Evolutionary conservation across 2,113 vertebrate genomes (phyloP).

Genomic region (Calypte anna): DNA sequence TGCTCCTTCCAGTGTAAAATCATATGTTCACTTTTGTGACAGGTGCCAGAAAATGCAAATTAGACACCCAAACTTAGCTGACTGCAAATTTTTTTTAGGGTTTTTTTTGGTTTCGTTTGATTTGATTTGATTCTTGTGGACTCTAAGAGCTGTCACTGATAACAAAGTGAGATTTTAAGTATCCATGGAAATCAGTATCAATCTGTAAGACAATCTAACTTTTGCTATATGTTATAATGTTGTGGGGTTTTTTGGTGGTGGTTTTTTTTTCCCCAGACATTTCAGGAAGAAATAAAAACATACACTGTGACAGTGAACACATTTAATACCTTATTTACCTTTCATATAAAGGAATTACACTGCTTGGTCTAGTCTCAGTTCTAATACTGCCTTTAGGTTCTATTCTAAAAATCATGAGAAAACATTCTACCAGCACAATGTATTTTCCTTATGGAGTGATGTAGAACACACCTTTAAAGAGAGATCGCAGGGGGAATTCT

Average conservation of each 20-base stretch:
- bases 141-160: neutral
- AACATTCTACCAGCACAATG: neutral
- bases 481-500: neutral
- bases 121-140: neutral
- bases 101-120: too few relatives aligned
- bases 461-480: neutral
- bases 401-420: neutral
- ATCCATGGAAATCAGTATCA: neutral
- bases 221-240: rapidly evolving
- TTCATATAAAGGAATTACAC: neutral
- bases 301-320: neutral
- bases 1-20: neutral
- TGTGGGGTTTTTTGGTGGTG: neutral
- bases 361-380: neutral
- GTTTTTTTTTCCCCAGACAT: neutral
- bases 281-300: neutral
- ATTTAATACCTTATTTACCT: neutral
- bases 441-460: neutral
- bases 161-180: neutral
- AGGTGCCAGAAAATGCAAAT: neutral
- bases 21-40: neutral
- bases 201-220: neutral
- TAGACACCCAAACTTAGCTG: neutral
- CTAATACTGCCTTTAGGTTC: neutral
- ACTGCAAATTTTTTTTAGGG: neutral